Percentiles rank a stretch among this genome's conserved stretches.
phyloP scores from a whole-genome alignment of 2,888 invertebrate species.

The Esperia sulphurella region DNA sequence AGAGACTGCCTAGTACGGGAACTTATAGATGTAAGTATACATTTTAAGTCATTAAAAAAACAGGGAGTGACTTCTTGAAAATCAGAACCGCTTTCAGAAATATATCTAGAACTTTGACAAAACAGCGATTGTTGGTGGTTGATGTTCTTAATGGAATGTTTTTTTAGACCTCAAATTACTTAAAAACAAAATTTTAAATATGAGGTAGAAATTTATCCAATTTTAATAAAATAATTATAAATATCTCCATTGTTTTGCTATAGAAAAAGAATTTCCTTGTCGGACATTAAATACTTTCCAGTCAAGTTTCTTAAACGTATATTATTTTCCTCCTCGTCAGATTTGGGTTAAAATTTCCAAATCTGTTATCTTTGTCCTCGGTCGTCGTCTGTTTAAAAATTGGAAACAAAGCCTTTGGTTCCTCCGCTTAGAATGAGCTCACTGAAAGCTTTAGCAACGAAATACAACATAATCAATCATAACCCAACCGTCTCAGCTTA shows the following conservation, averaged over 20 bases:
- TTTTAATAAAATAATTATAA: too few species aligned
- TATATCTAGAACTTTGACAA: too few species aligned
- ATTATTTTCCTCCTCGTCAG: conserved; percentile 33
- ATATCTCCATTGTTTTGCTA: too few species aligned
- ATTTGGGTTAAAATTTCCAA: conserved; percentile 46
- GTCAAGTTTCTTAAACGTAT: conserved; percentile 34
- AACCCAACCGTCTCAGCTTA: conserved; percentile 54
- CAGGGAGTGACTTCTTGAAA: too few species aligned
- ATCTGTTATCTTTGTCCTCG: conserved; percentile 35
- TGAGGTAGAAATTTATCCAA: neutral
- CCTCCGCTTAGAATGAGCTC: conserved; percentile 24
- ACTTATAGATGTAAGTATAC: too few species aligned
- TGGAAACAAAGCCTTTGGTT: conserved; percentile 1
- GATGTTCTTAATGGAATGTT: too few species aligned
- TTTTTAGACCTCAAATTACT: too few species aligned
- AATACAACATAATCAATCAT: conserved; percentile 73
- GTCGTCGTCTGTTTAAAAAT: conserved; percentile 18
- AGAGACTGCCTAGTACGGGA: too few species aligned
- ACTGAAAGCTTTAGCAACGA: conserved; percentile 51
- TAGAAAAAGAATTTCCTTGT: neutral
- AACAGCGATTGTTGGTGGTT: too few species aligned
- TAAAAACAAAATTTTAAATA: neutral
- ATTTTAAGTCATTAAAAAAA: too few species aligned
- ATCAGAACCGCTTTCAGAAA: too few species aligned
- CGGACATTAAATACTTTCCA: conserved; percentile 12